These are phyloP conservation scores for Catharus fuscescens DNA, from an alignment of 2,113 vertebrate genomes.

Conservation along the genomic window DNA sequence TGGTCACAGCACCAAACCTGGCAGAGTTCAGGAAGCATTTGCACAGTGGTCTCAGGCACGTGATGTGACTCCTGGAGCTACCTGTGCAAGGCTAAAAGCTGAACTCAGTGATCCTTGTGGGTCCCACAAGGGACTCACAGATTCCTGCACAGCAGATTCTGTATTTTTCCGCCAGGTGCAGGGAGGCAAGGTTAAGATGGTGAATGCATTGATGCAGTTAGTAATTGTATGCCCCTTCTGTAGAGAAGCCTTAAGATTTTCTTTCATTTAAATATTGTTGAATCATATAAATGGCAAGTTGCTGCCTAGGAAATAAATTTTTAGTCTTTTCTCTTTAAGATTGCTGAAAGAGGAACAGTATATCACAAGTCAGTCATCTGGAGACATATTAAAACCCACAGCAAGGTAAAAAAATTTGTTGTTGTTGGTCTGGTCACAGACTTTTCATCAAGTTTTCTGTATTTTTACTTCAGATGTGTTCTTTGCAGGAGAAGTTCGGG, in stretches of 20 bases:
- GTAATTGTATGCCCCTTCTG: neutral
- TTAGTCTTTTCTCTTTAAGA: neutral
- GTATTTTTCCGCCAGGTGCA: neutral
- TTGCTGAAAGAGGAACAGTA: neutral
- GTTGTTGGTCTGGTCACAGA: neutral
- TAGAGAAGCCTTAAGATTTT: neutral
- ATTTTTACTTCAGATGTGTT: neutral
- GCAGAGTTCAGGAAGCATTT: neutral
- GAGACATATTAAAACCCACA: rapidly evolving
- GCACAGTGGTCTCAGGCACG: neutral
- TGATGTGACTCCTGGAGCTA: neutral
- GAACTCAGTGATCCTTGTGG: neutral
- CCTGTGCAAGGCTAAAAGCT: neutral
- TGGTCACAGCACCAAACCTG: neutral
- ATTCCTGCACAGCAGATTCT: neutral
- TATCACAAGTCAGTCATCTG: neutral
- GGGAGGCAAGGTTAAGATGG: neutral
- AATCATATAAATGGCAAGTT: neutral
- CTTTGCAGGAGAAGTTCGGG: conserved; percentile 65
- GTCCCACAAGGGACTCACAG: neutral
- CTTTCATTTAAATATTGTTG: neutral
- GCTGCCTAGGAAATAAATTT: neutral
- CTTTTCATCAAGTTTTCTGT: neutral
- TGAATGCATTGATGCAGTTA: neutral
- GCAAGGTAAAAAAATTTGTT: neutral